Conservation (phyloP, 2,113 vertebrate species). For the Lamprotornis superbus region DNA sequence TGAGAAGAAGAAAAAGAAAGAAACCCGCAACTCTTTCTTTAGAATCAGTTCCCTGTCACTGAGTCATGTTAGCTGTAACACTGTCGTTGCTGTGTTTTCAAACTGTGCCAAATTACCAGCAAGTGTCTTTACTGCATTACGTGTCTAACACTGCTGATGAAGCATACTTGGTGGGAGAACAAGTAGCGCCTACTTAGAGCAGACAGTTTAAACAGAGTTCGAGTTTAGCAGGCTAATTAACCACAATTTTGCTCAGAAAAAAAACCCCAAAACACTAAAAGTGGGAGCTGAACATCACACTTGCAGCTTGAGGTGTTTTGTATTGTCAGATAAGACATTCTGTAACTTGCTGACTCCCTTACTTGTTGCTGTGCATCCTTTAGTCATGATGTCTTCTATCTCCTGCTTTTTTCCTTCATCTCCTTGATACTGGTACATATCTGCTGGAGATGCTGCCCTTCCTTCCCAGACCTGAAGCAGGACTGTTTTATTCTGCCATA, state of each 20-base stretch:
- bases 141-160: conserved; percentile 76
- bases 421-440: conserved; percentile 50
- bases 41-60: conserved; percentile 52
- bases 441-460: conserved; percentile 48
- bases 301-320: conserved; percentile 40
- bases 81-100: conserved; percentile 65
- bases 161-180: conserved; percentile 52
- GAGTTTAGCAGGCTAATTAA: conserved; percentile 34
- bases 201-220: conserved; percentile 25
- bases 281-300: conserved; percentile 52
- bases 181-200: conserved; percentile 42
- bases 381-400: not conserved
- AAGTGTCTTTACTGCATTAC: conserved; percentile 90
- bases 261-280: not conserved
- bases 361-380: conserved; percentile 41
- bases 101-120: conserved; percentile 92
- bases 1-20: conserved; percentile 11
- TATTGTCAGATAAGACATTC: conserved; percentile 25
- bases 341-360: conserved; percentile 26
- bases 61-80: conserved; percentile 38
- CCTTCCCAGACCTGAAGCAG: not conserved
- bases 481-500: not conserved
- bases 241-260: conserved; percentile 31
- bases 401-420: conserved; percentile 30
- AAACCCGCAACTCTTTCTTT: conserved; percentile 65